Percentiles rank a stretch among this genome's conserved stretches.
These are phyloP conservation scores for Stomatorhinus ivindoensis DNA, from an alignment of 2,113 vertebrate species.

Conservation along the genomic window DNA sequence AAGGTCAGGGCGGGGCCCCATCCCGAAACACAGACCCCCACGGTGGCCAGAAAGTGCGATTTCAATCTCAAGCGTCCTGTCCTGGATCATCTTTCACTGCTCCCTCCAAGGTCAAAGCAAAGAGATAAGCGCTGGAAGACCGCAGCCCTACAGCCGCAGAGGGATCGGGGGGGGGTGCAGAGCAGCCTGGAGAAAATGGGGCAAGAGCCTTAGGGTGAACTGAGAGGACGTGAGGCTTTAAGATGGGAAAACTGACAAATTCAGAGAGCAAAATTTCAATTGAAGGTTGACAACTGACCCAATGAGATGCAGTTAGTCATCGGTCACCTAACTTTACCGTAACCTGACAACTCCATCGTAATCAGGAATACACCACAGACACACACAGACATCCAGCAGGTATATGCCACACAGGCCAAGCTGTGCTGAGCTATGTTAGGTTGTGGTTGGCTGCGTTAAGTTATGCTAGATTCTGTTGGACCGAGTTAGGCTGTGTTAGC, in stretches of 20 bases:
- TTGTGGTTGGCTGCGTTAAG: background rate
- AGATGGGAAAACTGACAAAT: background rate
- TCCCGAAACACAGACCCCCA: background rate
- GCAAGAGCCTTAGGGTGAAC: background rate
- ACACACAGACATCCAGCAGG: background rate
- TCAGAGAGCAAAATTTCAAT: background rate
- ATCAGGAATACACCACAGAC: background rate
- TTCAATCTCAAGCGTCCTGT: background rate
- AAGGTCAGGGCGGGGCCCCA: constrained; percentile 49
- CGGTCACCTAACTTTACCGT: background rate
- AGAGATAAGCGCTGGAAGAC: background rate
- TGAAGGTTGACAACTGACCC: background rate
- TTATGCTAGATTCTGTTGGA: background rate
- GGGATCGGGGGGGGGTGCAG: background rate
- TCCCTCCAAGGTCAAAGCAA: background rate
- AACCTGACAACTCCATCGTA: background rate
- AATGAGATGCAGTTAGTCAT: background rate
- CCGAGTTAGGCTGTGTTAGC: background rate
- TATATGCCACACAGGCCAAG: background rate
- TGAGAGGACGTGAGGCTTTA: background rate
- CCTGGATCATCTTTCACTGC: background rate
- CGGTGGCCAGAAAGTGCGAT: constrained; percentile 29
- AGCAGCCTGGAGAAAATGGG: background rate
- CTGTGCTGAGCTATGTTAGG: background rate
- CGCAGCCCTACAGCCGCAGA: background rate